These are phyloP conservation scores for Saguinus imperator DNA, from an alignment of 2,113 vertebrate genomes.

Conservation along the genomic window DNA sequence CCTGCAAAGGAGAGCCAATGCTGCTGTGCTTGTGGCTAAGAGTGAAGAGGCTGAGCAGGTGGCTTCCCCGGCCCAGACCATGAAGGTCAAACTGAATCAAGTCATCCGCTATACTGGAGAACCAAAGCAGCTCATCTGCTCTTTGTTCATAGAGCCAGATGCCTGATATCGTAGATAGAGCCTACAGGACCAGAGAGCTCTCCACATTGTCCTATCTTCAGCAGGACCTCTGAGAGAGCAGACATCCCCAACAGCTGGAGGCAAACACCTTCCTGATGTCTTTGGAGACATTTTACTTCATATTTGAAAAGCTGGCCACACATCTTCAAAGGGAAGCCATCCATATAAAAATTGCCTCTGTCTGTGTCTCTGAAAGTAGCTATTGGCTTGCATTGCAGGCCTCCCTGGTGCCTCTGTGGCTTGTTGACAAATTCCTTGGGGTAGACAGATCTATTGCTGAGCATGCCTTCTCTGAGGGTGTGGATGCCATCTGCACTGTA, in stretches of 20 bases:
- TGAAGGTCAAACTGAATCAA: background rate
- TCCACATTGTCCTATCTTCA: background rate
- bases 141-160: background rate
- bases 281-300: background rate
- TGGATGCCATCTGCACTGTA: background rate
- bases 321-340: background rate
- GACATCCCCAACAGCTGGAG: background rate
- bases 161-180: background rate
- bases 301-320: background rate
- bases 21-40: background rate
- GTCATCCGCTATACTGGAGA: background rate
- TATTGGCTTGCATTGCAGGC: background rate
- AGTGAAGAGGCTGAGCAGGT: background rate
- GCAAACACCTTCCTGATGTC: background rate
- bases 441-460: background rate
- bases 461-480: background rate
- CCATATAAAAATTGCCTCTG: background rate
- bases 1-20: background rate
- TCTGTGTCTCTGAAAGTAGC: background rate
- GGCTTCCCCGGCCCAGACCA: background rate
- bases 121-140: background rate
- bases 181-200: background rate
- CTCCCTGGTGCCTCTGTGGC: background rate
- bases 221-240: background rate
- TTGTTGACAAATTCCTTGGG: background rate